Conservation (phyloP, 2,113 vertebrate species). For the Cephalopterus ornatus region DNA sequence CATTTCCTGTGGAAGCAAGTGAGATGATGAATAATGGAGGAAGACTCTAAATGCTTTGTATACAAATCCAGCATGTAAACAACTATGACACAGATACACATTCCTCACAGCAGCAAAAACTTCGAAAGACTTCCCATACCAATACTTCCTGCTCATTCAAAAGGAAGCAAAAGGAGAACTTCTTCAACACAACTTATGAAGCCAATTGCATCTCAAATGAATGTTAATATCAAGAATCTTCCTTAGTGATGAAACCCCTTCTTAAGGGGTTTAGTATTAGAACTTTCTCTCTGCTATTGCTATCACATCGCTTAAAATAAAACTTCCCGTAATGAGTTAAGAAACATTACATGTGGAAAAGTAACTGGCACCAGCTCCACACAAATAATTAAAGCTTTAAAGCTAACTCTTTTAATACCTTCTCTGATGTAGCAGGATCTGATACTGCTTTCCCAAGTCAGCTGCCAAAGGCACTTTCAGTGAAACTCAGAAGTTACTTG, state of each 20-base stretch:
- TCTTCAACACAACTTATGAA: neutral
- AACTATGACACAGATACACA: neutral
- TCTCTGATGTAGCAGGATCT: neutral
- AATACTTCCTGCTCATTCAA: neutral
- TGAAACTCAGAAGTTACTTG: neutral
- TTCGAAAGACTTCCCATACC: neutral
- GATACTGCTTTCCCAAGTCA: neutral
- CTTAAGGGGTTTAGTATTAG: neutral
- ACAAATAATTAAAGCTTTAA: neutral
- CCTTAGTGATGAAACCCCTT: neutral
- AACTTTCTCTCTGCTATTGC: neutral
- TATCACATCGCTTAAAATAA: neutral
- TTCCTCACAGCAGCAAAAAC: neutral
- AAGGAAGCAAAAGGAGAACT: neutral
- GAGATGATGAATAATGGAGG: neutral
- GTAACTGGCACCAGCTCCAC: neutral
- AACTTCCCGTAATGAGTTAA: neutral
- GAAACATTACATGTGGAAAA: neutral
- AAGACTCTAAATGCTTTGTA: neutral
- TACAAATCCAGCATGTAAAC: neutral
- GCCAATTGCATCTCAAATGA: neutral
- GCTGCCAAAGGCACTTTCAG: neutral
- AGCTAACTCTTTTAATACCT: neutral
- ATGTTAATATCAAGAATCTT: neutral
- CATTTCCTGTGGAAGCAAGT: constrained; percentile 80